These are phyloP conservation scores for Alexandromys fortis DNA, from an alignment of 2,113 vertebrate genomes.

Conservation along the genomic window DNA sequence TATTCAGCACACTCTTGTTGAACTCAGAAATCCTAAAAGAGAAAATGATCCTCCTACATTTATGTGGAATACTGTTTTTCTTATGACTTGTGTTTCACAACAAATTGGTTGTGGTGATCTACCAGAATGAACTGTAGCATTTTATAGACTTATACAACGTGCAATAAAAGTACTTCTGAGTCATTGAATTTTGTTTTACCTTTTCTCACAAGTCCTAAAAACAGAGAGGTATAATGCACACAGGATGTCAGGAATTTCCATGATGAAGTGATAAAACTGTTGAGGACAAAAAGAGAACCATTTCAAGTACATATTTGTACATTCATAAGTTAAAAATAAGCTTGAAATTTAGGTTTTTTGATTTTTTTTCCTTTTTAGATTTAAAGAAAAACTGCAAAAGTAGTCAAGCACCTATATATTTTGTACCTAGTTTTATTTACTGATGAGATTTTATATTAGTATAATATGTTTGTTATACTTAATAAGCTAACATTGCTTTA, in stretches of 20 bases:
- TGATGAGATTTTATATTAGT: not conserved
- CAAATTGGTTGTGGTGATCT: conserved; percentile 50
- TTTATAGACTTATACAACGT: conserved; percentile 45
- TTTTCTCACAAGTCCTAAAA: not conserved
- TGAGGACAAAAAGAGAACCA: not conserved
- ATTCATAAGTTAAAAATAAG: not conserved
- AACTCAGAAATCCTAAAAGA: conserved; percentile 63
- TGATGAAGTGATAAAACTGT: not conserved
- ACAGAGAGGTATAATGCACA: not conserved
- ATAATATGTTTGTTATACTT: not conserved
- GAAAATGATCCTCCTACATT: conserved; percentile 59
- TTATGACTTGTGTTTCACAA: conserved; percentile 63
- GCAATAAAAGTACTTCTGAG: conserved; percentile 45
- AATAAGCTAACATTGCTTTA: not conserved
- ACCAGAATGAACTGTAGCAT: conserved; percentile 55
- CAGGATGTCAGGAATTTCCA: not conserved
- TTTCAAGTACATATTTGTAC: not conserved
- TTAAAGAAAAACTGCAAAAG: conserved; percentile 8
- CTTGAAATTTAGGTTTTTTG: not conserved
- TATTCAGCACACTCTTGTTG: conserved; percentile 33
- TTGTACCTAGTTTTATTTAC: not conserved
- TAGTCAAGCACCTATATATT: not conserved
- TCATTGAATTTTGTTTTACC: not conserved
- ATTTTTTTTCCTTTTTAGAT: not conserved
- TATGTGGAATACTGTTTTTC: conserved; percentile 26